Evolutionary conservation across 2,888 invertebrate genomes (phyloP), one percentile per base, ranked within the genome.

Genomic region (Criorhina ranunculi): DNA sequence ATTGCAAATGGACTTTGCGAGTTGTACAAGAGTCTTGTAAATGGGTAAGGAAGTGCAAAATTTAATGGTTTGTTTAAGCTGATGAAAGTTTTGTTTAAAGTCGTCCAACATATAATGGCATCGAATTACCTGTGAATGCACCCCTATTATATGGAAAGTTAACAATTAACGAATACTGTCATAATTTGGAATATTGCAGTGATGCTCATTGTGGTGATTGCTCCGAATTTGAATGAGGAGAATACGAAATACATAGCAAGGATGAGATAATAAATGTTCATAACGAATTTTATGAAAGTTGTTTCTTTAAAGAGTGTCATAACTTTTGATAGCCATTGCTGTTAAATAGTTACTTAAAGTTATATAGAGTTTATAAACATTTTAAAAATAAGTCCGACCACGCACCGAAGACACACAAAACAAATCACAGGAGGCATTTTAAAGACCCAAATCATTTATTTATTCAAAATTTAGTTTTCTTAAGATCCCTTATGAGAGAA

Each of bases 81-180:
- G 4, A 15, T 2, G 7, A 8, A 9, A 11, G 2, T 31, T 12
- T 4, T 17, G 35, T 44, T 17, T 44, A 19, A 8, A 70, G 70
- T 0, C 46, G 7, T 8, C 11, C 59, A 11, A 59, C 55, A 8
- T 70, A 70, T 15, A 59, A 37, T n/a, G 59, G 55, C 0, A 11
- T 70, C 0, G 37, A 33, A n/a, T 29, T 70, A 0, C 70, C 70
- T 5, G 1, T 70, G 29, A 70, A 70, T 7, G 59, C 59, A 0
- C 57, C 70, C 0, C 6, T 9, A 7, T 49, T 2, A 4, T 35
- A 29, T 29, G 49, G 37, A 6, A 70, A 70, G 11, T 5, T 70
- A 7, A 49, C 29, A 2, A 70, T 70, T 3, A 59, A 59, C 29
- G 70, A 70, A 40, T 59, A 11, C 11, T 70, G 59, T 17, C 70